Percentiles rank a stretch among this genome's conserved stretches.
These are phyloP conservation scores for Drosophila atroscutellata DNA, from an alignment of 2,888 invertebrate genomes.

Conservation along the genomic window DNA sequence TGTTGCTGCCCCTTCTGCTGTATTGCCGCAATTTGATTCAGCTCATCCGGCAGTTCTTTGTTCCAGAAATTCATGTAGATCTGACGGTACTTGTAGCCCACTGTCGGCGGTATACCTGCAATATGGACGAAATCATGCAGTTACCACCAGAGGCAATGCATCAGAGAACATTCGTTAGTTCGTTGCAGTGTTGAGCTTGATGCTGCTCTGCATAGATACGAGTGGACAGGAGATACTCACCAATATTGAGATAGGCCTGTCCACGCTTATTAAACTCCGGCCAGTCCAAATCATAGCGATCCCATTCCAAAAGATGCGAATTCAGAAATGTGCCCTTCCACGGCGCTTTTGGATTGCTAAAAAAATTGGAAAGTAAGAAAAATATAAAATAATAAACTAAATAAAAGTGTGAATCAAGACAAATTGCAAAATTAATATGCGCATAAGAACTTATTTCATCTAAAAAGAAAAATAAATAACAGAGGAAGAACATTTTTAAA, in stretches of 20 bases:
- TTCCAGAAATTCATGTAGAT: slow-evolving; percentile 94
- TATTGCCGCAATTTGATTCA: slow-evolving; percentile 86
- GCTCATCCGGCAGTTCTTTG: slow-evolving; percentile 90
- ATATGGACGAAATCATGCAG: background rate
- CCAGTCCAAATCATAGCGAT: slow-evolving; percentile 91
- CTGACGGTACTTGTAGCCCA: slow-evolving; percentile 91
- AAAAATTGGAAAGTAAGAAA: slow-evolving; percentile 34
- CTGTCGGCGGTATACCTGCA: slow-evolving; percentile 90
- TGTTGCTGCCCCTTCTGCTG: slow-evolving; percentile 81
- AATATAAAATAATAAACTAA: too few relatives aligned
- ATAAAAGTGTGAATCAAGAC: background rate
- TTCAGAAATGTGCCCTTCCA: slow-evolving; percentile 88
- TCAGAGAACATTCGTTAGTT: slow-evolving; percentile 9
- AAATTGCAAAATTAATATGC: background rate
- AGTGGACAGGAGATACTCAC: slow-evolving; percentile 59
- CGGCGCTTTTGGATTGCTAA: slow-evolving; percentile 91
- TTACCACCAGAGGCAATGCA: slow-evolving; percentile 8
- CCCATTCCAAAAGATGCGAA: slow-evolving; percentile 88
- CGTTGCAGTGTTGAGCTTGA: too few relatives aligned
- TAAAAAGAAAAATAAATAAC: background rate
- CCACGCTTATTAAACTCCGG: slow-evolving; percentile 91
- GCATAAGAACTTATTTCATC: background rate
- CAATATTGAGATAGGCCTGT: slow-evolving; percentile 92
- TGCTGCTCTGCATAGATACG: background rate
- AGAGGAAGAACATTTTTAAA: background rate